Conservation (phyloP, 2,888 invertebrate species). For the Sminthurides aquaticus region DNA sequence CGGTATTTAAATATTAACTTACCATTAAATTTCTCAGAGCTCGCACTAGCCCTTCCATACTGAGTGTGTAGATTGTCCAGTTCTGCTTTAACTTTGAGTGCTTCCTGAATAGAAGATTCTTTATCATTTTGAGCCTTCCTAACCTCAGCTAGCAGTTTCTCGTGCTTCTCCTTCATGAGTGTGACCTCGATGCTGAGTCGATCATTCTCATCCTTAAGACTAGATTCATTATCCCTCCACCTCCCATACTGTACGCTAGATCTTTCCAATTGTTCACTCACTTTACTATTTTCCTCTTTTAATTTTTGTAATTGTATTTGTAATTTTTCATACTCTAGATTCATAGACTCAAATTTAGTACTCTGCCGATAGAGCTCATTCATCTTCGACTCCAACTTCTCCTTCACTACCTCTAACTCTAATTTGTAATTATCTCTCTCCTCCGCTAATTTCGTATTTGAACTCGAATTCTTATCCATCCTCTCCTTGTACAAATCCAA, state of each 20-base stretch:
- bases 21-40: conserved; percentile 21
- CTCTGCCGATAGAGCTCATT: conserved; percentile 21
- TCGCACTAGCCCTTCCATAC: conserved; percentile 70
- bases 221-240: conserved; percentile 83
- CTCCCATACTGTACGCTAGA: conserved; percentile 74
- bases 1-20: too few species aligned
- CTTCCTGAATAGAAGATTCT: conserved; percentile 54
- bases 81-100: conserved; percentile 78
- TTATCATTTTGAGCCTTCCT: conserved; percentile 23
- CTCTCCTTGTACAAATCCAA: conserved; percentile 87
- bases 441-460: conserved; percentile 17
- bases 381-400: conserved; percentile 29
- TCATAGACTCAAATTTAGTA: conserved; percentile 24
- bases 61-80: conserved; percentile 79
- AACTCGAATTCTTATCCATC: conserved; percentile 23
- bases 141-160: conserved; percentile 22
- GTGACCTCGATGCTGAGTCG: conserved; percentile 35
- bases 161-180: conserved; percentile 25
- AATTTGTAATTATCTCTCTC: conserved; percentile 27
- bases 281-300: conserved; percentile 21
- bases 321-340: conserved; percentile 24
- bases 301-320: conserved; percentile 23
- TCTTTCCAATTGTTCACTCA: conserved; percentile 25
- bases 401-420: conserved; percentile 27
- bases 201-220: conserved; percentile 57